Base-by-base conservation (phyloP, 1,140 invertebrate species). In the Whitmania pigra region DNA sequence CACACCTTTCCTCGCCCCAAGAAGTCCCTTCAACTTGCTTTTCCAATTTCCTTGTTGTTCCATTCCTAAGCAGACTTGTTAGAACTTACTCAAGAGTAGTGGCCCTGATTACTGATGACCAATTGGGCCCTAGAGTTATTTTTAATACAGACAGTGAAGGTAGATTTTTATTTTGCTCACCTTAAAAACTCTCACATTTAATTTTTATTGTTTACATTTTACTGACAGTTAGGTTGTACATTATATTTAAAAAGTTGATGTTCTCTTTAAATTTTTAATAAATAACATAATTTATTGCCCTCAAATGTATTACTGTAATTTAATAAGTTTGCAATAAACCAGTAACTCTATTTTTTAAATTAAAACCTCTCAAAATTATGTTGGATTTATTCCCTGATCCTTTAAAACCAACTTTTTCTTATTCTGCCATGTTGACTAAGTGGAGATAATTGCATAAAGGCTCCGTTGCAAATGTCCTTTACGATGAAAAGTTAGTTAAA, bases 81-180 rank as follows among this genome's bases (percentile, higher is more conserved):
- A 63, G 29, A 63, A 31, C 6, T 63, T 63, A 63, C 18, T 63
- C 57, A 63, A 63, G 29, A 63, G 20, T 63, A 9, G 29, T 63
- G 57, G 29, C 57, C 20, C 57, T 63, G 11, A n/a, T 63, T 7
- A 63, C 22, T 25, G 20, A 63, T 31, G 57, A 63, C 29, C 57
- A n/a, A 31, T 25, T 63, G 57, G 57, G 57, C 11, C 57, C 57
- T 31, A 63, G 57, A 31, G 57, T 63, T 63, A 7, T 63, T 63
- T 63, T 63, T 15, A 63, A 63, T 25, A n/a, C 11, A 13, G 57
- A 20, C 22, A 31, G 20, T 25, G 29, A 31, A 63, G 29, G 57
- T 63, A 25, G 11, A 25, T 63, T 22, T n/a, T 63, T 4, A 31
- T 13, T 63, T 63, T n/a, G 20, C 18, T 63, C 54, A 57, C 20